Conservation (phyloP, 35 echinoderm and acorn worm genomes). For the Hemicentrotus pulcherrimus region DNA sequence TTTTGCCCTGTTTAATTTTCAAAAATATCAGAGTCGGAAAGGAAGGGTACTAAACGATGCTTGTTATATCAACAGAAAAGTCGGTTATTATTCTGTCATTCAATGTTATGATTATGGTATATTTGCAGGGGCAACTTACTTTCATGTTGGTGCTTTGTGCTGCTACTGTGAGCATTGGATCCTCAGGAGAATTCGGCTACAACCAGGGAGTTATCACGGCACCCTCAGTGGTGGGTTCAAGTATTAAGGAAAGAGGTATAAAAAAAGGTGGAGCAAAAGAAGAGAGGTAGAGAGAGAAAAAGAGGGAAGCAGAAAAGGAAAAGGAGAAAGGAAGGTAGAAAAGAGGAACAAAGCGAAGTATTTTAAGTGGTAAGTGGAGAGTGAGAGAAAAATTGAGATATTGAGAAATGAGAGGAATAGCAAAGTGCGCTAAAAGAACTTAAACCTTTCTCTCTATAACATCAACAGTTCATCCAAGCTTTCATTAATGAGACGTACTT, state of each 20-base stretch:
- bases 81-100: no score
- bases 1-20: no score
- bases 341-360: no score
- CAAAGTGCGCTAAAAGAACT: background rate
- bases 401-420: no score
- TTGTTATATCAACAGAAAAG: no score
- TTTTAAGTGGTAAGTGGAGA: no score
- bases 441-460: background rate
- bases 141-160: constrained; percentile 64
- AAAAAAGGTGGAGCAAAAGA: background rate
- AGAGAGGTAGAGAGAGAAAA: background rate
- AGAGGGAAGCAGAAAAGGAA: background rate
- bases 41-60: no score
- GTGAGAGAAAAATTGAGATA: no score
- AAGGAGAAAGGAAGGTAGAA: background rate
- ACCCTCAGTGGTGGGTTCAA: constrained; percentile 59
- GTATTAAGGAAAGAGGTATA: no score
- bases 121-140: constrained; percentile 54
- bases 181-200: constrained; percentile 72
- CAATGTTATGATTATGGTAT: background rate
- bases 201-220: constrained; percentile 68
- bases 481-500: constrained; percentile 84
- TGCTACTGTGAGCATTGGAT: constrained; percentile 55
- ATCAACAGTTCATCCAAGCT: constrained; percentile 72
- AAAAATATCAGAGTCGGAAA: no score